Evolutionary conservation across 2,888 invertebrate species (phyloP).

Genomic region (Acleris laterana): DNA sequence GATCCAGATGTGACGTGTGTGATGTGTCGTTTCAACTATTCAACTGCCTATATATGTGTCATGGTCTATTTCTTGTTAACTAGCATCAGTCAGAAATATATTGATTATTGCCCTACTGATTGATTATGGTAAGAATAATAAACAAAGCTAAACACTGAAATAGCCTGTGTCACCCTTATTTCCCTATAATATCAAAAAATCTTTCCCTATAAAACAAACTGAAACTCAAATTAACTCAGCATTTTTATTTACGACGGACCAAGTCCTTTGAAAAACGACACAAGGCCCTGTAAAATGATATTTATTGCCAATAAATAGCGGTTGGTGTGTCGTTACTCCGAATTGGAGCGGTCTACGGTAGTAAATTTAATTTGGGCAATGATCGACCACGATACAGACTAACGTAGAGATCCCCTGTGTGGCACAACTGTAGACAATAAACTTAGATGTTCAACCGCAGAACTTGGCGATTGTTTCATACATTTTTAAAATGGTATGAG

Average conservation of each 20-base stretch:
- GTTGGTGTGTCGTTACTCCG: constrained; percentile 63
- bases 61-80: no score
- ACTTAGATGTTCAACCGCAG: constrained; percentile 8
- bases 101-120: no score
- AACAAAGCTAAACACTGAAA: no score
- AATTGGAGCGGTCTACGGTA: constrained; percentile 61
- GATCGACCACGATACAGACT: constrained; percentile 52
- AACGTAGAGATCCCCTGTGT: constrained; percentile 33
- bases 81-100: no score
- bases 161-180: no score
- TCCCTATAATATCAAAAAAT: background rate
- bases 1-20: no score
- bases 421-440: constrained; percentile 23
- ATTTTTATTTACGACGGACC: constrained; percentile 36
- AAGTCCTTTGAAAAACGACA: constrained; percentile 41
- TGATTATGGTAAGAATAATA: no score
- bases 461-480: constrained; percentile 2
- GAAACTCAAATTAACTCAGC: constrained; percentile 37
- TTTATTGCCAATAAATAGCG: constrained; percentile 73
- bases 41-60: no score
- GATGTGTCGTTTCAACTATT: no score
- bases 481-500: constrained; percentile 3
- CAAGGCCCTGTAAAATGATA: constrained; percentile 55
- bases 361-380: constrained; percentile 74
- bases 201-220: constrained; percentile 16